phyloP scores from a whole-genome alignment of 2,888 invertebrate genomes.

The Trachelus troglodyta region DNA sequence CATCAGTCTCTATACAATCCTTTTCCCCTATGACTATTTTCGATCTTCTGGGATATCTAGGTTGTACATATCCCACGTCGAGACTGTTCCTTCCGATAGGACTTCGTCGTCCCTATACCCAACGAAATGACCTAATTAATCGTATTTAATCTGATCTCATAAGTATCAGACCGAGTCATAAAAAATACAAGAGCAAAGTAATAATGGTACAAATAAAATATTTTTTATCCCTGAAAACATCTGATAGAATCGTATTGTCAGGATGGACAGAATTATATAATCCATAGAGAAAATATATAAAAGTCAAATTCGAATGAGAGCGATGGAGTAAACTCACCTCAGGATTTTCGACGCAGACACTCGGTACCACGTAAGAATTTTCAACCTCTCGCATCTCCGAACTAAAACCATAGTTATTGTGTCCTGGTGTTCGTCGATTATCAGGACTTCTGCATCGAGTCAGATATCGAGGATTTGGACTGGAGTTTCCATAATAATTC shows the following conservation, averaged over 20 bases:
- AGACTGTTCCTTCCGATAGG: conserved; percentile 27
- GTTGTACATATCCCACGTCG: conserved; percentile 40
- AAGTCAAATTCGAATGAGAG: not conserved
- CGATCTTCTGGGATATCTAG: conserved; percentile 23
- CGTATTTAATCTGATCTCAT: not conserved
- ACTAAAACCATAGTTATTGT: conserved; percentile 58
- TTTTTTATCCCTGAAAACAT: not conserved
- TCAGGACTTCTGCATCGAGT: conserved; percentile 30
- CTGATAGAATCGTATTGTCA: not conserved
- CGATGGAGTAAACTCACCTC: conserved; percentile 36
- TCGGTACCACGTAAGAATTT: conserved; percentile 52
- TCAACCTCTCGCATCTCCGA: conserved; percentile 59
- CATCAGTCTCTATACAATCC: conserved; percentile 52
- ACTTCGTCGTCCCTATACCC: conserved; percentile 36
- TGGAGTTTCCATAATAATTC: conserved; percentile 56
- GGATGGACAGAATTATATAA: not conserved
- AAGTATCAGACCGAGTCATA: not conserved
- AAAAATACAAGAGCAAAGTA: not conserved
- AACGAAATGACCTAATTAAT: not conserved
- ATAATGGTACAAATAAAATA: not conserved
- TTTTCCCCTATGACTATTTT: conserved; percentile 25
- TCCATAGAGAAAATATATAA: not conserved
- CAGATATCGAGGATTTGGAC: conserved; percentile 41
- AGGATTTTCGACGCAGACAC: conserved; percentile 52
- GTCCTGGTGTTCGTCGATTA: conserved; percentile 42